A percentile compares a stretch with the other conserved stretches of the same genome.
These are phyloP conservation scores for Thalassarche chlororhynchos DNA, from an alignment of 2,113 vertebrate genomes.

Conservation along the genomic window DNA sequence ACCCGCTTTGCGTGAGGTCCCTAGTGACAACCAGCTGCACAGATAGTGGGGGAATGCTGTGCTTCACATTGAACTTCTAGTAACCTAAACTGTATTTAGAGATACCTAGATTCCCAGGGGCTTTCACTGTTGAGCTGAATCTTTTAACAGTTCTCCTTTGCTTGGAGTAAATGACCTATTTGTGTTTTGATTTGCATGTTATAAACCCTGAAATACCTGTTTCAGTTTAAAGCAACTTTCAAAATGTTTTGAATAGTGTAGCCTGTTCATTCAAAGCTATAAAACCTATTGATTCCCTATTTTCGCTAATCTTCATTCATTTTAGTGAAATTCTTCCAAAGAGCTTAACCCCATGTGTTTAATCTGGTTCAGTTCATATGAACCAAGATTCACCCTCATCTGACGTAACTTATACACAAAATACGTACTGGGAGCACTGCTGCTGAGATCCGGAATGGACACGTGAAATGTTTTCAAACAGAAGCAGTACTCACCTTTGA, in stretches of 20 bases:
- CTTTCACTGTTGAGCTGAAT: not conserved
- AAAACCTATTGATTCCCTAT: not conserved
- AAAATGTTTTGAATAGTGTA: not conserved
- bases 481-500: not conserved
- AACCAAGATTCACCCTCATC: not conserved
- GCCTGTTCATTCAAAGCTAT: not conserved
- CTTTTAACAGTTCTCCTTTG: not conserved
- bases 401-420: not conserved
- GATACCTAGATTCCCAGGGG: not conserved
- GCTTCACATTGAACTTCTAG: not conserved
- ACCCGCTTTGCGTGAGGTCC: not conserved
- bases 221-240: not conserved
- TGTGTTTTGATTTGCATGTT: not conserved
- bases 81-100: no score
- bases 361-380: not conserved
- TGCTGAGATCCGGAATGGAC: not conserved
- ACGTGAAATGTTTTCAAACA: not conserved
- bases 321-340: not conserved
- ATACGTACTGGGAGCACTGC: not conserved
- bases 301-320: not conserved
- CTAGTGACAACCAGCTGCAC: not conserved
- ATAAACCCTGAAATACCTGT: not conserved
- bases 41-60: no score
- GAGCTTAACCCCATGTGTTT: not conserved
- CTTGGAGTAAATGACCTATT: not conserved